Conservation (phyloP, 1,140 invertebrate species). For the Mesaphorura yosii region DNA sequence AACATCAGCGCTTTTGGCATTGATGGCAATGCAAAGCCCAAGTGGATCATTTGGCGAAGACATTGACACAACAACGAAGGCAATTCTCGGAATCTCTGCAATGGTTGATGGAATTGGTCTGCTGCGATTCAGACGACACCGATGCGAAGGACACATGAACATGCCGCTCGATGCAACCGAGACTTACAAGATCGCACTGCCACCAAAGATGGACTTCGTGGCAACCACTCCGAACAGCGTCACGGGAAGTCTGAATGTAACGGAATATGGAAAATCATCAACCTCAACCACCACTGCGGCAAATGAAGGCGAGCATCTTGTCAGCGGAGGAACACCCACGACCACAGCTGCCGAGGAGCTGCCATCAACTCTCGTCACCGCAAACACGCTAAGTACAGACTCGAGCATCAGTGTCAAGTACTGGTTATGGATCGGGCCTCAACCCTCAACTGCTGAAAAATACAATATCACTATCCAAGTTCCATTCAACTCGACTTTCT, state of each 20-base stretch:
- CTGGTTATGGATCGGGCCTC: constrained; percentile 71
- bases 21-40: constrained; percentile 54
- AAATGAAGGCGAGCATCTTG: background rate
- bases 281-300: background rate
- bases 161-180: background rate
- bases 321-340: background rate
- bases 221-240: no score
- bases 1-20: constrained; percentile 56
- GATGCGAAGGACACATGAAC: constrained; percentile 6
- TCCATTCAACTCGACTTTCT: constrained; percentile 65
- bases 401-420: constrained; percentile 53
- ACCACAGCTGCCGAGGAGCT: background rate
- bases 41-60: constrained; percentile 63
- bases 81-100: constrained; percentile 54
- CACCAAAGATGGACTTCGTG: no score
- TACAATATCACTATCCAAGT: constrained; percentile 54
- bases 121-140: constrained; percentile 15
- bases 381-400: background rate
- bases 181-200: background rate
- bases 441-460: constrained; percentile 54
- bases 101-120: constrained; percentile 24
- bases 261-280: background rate
- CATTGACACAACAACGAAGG: constrained; percentile 58
- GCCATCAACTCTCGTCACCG: background rate
- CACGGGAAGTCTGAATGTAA: no score